Base-by-base conservation (phyloP, 2,113 vertebrate genomes). In the Heloderma charlesbogerti region DNA sequence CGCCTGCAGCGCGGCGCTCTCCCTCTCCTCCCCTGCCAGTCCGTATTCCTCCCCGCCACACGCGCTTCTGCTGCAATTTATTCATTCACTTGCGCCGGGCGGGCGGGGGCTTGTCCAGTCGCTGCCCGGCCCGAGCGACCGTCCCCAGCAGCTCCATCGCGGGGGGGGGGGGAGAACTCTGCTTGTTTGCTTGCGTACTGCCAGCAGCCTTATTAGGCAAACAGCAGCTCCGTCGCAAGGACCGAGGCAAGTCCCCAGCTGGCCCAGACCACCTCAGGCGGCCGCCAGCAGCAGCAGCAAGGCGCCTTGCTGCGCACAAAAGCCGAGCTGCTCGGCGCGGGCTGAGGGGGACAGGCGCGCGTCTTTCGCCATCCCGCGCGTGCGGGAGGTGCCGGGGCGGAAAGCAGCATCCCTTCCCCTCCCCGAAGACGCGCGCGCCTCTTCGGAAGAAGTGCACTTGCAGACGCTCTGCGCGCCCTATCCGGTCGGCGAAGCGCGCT, bases 1-100 rank as follows among this genome's bases (percentile, higher is more conserved):
- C 45, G 45, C 10, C 45, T 16, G 27, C n/a, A 22, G 57, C 57
- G n/a, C 6, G 8, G 34, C 34, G 45, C 43, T 16, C 72, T n/a
- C 72, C 25, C 84, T 7, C n/a, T 20, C 25, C 13, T 1, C 78
- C 27, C 34, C 12, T 1, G 27, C 0, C 88, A 27, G 1, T 40
- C 34, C 3, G n/a, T 13, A 57, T 20, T 54, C 20, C 86, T 80
- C 40, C 57, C 22, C 29, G 77, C 31, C 48, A 13, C 90, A 63
- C 60, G 60, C 60, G 27, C 71, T 37, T 84, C 92, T 82, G 86
- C 93, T 85, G 92, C 90, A 84, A 81, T 84, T 88, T 80, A 84
- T 92, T 90, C 78, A 48, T 81, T 84, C 88, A 27, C 83, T 13
- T 18, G 60, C 60, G 1, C 16, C 18, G 3, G 60, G 1, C 1